Percentiles rank a stretch among this genome's conserved stretches.
Evolutionary conservation across 2,888 invertebrate species (phyloP).

Genomic region (Eupithecia subumbrata): DNA sequence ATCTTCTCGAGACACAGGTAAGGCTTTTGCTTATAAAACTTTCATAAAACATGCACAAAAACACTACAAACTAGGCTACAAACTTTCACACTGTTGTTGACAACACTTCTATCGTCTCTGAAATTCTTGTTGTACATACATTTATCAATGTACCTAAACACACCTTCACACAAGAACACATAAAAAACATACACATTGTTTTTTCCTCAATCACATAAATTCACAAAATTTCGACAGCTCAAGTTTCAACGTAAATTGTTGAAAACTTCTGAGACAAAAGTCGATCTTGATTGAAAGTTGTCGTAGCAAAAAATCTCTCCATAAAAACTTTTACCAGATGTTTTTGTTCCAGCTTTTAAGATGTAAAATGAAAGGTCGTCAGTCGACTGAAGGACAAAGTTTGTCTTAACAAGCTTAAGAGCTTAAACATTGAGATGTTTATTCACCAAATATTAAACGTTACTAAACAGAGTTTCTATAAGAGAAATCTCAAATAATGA

Average conservation of each 20-base stretch:
- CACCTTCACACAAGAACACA: background rate
- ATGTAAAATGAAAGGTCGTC: constrained; percentile 39
- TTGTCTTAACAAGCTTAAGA: constrained; percentile 27
- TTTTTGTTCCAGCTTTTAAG: constrained; percentile 53
- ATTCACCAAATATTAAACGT: constrained; percentile 27
- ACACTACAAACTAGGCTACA: background rate
- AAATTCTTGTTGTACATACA: constrained; percentile 1
- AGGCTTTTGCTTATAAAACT: constrained; percentile 51
- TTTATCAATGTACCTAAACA: background rate
- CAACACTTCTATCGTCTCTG: background rate
- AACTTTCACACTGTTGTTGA: background rate
- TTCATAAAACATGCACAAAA: constrained; percentile 48
- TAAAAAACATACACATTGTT: background rate
- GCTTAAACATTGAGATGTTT: constrained; percentile 28
- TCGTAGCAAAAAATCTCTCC: constrained; percentile 28
- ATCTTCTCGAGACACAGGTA: constrained; percentile 76
- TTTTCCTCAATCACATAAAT: background rate
- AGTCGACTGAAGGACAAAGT: constrained; percentile 32
- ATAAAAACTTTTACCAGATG: constrained; percentile 38
- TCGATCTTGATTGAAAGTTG: constrained; percentile 29
- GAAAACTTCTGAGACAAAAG: constrained; percentile 26
- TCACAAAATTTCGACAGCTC: background rate
- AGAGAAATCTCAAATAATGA: constrained; percentile 16
- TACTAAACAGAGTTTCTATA: constrained; percentile 19
- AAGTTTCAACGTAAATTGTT: constrained; percentile 24